Conservation (phyloP, 2,888 invertebrate genomes). For the Lycaena phlaeas region DNA sequence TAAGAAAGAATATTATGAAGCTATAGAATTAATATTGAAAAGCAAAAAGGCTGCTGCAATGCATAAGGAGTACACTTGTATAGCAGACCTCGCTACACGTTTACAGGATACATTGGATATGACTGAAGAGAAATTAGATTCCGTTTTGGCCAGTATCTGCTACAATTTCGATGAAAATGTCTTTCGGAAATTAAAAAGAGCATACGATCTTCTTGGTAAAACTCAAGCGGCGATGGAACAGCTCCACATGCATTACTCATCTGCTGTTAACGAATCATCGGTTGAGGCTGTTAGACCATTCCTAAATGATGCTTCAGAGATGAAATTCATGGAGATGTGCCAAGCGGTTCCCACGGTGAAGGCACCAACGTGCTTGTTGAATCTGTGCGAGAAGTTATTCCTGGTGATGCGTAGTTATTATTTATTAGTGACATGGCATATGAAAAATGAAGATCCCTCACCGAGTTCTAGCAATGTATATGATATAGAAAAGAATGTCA, state of each 20-base stretch:
- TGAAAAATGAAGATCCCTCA: constrained; percentile 47
- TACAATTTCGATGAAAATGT: constrained; percentile 83
- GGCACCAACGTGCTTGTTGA: constrained; percentile 79
- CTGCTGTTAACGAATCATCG: constrained; percentile 89
- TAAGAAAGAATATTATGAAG: constrained; percentile 90
- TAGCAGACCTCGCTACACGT: constrained; percentile 88
- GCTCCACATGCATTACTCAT: constrained; percentile 94
- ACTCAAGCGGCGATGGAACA: constrained; percentile 95
- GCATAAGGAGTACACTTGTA: constrained; percentile 92
- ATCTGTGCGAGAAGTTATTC: constrained; percentile 90
- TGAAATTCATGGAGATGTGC: constrained; percentile 87
- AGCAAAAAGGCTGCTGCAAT: constrained; percentile 89
- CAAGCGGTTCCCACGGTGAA: constrained; percentile 59
- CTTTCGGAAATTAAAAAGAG: constrained; percentile 88
- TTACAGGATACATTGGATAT: constrained; percentile 92
- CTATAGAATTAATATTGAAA: constrained; percentile 90
- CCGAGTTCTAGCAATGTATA: constrained; percentile 43
- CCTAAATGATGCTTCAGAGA: constrained; percentile 38
- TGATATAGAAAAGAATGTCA: constrained; percentile 77
- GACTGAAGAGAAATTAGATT: constrained; percentile 93
- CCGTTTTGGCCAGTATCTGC: constrained; percentile 84
- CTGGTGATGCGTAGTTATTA: constrained; percentile 86
- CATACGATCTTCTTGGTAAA: constrained; percentile 91
- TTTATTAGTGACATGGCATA: constrained; percentile 84
- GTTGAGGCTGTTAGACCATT: constrained; percentile 74